Percentiles rank a stretch among this genome's conserved stretches.
These are phyloP conservation scores for Agrilus biguttatus DNA, from an alignment of 2,888 invertebrate genomes.

Conservation along the genomic window DNA sequence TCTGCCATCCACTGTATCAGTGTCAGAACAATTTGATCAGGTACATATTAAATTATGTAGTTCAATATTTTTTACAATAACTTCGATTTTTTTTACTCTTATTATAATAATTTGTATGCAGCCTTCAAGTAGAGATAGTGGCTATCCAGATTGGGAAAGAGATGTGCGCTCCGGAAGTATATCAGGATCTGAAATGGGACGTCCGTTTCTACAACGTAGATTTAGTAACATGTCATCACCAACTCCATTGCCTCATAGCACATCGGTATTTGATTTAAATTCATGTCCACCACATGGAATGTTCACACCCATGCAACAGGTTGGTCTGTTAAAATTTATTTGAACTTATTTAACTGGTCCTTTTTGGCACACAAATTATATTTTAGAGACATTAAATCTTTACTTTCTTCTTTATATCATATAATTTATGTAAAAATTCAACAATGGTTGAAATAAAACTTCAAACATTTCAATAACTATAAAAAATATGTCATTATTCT, in stretches of 20 bases:
- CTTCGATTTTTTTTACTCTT: background rate
- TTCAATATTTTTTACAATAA: background rate
- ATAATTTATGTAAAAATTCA: background rate
- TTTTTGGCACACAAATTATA: background rate
- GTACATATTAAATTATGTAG: constrained; percentile 10
- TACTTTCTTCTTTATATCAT: background rate
- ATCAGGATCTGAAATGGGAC: constrained; percentile 24
- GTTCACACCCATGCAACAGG: constrained; percentile 43
- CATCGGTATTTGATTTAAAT: constrained; percentile 42
- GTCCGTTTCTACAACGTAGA: constrained; percentile 17
- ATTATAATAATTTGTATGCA: constrained; percentile 12
- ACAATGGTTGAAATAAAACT: too few species aligned
- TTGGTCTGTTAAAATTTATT: constrained; percentile 17
- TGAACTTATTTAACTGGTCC: too few species aligned
- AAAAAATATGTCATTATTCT: background rate
- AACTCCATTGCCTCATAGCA: constrained; percentile 26
- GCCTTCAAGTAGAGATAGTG: constrained; percentile 30
- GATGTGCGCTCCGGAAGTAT: constrained; percentile 28
- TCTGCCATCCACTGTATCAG: constrained; percentile 24
- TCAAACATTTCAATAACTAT: too few species aligned
- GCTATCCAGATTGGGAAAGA: constrained; percentile 33
- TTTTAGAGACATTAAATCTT: background rate
- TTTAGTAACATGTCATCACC: constrained; percentile 25
- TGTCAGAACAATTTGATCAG: constrained; percentile 20
- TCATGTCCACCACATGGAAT: constrained; percentile 23